A percentile compares a stretch with the other conserved stretches of the same genome.
These are phyloP conservation scores for Acanthurus tractus DNA, from an alignment of 2,797 vertebrate species.

Conservation along the genomic window DNA sequence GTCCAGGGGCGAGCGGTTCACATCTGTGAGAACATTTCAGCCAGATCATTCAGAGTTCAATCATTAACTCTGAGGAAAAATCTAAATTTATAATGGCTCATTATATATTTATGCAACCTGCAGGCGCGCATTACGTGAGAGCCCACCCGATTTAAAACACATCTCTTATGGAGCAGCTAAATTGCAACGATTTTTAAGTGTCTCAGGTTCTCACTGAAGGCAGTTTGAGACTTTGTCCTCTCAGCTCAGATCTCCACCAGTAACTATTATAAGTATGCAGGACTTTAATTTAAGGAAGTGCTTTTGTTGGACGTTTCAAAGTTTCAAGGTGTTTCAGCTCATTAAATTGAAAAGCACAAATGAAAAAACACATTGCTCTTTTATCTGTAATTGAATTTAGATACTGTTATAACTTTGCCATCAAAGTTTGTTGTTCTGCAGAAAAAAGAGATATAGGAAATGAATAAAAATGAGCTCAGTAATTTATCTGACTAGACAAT, in stretches of 20 bases:
- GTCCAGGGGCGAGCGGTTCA: constrained; percentile 22
- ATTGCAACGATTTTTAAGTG: constrained; percentile 11
- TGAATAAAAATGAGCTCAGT: constrained; percentile 1
- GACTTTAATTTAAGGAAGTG: constrained; percentile 1
- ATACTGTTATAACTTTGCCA: constrained; percentile 46
- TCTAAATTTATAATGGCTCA: constrained; percentile 35
- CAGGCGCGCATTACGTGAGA: constrained; percentile 4
- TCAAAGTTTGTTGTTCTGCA: constrained; percentile 54
- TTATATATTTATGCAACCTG: constrained; percentile 48
- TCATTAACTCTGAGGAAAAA: constrained; percentile 23
- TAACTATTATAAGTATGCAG: neutral
- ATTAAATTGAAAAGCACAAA: constrained; percentile 10
- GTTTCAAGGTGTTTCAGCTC: constrained; percentile 25
- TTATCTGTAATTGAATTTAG: constrained; percentile 60
- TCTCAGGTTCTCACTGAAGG: constrained; percentile 13
- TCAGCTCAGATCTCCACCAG: neutral
- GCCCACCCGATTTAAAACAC: constrained; percentile 5
- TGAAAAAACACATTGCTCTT: constrained; percentile 24
- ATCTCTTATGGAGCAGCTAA: constrained; percentile 6
- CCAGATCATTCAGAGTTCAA: neutral
- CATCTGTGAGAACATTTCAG: constrained; percentile 19
- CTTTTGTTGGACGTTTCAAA: neutral
- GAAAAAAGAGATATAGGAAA: neutral
- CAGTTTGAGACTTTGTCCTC: constrained; percentile 2
- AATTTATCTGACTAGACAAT: constrained; percentile 12